Evolutionary conservation across 92 coral and sea anemone genomes (phyloP).

Genomic region (Epizoanthus stellaris): DNA sequence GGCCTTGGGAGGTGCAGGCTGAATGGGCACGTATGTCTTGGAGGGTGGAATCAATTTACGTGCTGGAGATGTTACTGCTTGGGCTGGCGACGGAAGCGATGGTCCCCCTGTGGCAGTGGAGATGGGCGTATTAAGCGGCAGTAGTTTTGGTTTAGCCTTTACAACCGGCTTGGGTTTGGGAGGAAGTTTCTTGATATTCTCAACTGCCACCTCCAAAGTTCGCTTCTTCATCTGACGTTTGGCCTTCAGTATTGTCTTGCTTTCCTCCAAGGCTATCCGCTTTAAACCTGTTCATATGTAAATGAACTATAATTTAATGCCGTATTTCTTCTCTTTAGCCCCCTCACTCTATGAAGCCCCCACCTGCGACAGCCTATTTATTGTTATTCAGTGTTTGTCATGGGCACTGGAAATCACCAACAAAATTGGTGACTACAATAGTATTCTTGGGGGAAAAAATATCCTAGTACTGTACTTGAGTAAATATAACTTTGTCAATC

Average conservation of each 20-base stretch:
- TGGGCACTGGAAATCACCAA: too few species aligned
- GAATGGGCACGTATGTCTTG: slow-evolving; percentile 74
- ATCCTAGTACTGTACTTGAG: too few species aligned
- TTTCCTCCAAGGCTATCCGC: slow-evolving; percentile 70
- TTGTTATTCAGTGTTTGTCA: too few species aligned
- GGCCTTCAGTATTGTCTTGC: slow-evolving; percentile 74
- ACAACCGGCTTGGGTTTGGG: slow-evolving; percentile 75
- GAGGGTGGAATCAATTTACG: slow-evolving; percentile 94
- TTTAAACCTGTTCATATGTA: slow-evolving; percentile 67
- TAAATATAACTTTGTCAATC: too few species aligned
- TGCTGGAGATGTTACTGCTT: slow-evolving; percentile 87
- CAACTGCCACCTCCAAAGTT: slow-evolving; percentile 83
- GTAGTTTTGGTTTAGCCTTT: slow-evolving; percentile 78
- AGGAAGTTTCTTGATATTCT: slow-evolving; percentile 79
- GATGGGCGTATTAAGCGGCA: slow-evolving; percentile 74
- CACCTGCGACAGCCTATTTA: too few species aligned
- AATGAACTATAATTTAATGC: neutral
- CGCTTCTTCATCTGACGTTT: slow-evolving; percentile 81
- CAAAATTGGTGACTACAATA: too few species aligned
- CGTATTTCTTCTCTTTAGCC: too few species aligned
- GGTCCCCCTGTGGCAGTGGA: slow-evolving; percentile 71
- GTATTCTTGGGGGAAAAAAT: too few species aligned
- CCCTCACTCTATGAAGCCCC: neutral
- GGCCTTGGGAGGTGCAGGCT: slow-evolving; percentile 79
- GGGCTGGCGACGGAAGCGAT: slow-evolving; percentile 82